Evolutionary conservation across 2,888 invertebrate species (phyloP).

Genomic region (Thecocarcelia acutangulata): DNA sequence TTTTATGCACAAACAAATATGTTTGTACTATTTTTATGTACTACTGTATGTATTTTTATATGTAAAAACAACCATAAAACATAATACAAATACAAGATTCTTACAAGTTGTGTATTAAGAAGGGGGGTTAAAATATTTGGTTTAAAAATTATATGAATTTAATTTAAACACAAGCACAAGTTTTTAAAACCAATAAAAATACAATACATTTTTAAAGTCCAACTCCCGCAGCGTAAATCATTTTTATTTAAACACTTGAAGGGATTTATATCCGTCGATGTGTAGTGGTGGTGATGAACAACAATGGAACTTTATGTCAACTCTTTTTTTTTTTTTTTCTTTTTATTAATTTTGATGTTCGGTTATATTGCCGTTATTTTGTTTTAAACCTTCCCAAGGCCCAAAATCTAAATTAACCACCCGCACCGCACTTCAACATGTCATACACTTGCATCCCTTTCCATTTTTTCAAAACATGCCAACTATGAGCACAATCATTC

Average conservation of each 20-base stretch:
- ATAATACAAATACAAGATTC: slow-evolving; percentile 7
- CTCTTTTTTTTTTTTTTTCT: slow-evolving; percentile 55
- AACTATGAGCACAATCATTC: slow-evolving; percentile 36
- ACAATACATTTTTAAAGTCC: slow-evolving; percentile 55
- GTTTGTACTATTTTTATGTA: too few relatives aligned
- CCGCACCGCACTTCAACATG: slow-evolving; percentile 61
- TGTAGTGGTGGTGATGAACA: slow-evolving; percentile 52
- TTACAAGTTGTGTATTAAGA: slow-evolving; percentile 3
- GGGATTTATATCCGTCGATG: slow-evolving; percentile 49
- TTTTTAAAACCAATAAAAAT: slow-evolving; percentile 43
- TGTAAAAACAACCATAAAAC: too few relatives aligned
- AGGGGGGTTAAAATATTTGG: slow-evolving; percentile 11
- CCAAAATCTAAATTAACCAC: slow-evolving; percentile 67
- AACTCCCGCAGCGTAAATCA: slow-evolving; percentile 69
- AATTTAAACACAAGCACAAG: slow-evolving; percentile 58
- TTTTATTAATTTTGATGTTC: slow-evolving; percentile 34
- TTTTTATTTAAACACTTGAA: slow-evolving; percentile 67
- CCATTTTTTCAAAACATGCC: slow-evolving; percentile 16
- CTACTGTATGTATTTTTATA: too few relatives aligned
- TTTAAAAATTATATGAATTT: slow-evolving; percentile 55
- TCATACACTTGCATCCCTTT: slow-evolving; percentile 41
- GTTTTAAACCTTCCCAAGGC: slow-evolving; percentile 39
- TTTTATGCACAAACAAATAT: too few relatives aligned
- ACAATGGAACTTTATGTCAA: slow-evolving; percentile 66
- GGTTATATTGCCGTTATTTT: slow-evolving; percentile 39